Conservation (phyloP, 2,797 vertebrate genomes). For the Tokudaia tokunoshimensis region DNA sequence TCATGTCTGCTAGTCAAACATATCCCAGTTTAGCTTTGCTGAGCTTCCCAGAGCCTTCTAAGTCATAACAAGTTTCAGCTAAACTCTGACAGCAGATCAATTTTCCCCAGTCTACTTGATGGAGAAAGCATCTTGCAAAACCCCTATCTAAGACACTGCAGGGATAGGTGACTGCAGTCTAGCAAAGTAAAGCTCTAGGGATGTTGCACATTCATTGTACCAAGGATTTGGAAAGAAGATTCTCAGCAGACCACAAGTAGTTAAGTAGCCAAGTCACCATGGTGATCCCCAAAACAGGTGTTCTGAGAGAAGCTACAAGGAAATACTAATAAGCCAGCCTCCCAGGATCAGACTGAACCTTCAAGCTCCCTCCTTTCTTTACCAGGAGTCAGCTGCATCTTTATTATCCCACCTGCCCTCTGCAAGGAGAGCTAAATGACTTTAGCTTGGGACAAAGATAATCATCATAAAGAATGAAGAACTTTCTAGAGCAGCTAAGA, state of each 20-base stretch:
- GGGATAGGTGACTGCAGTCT: background rate
- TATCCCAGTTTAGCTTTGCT: background rate
- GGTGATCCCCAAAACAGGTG: conserved; percentile 3
- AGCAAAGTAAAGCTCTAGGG: background rate
- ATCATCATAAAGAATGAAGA: conserved; percentile 17
- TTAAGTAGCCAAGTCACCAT: background rate
- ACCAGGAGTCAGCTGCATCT: background rate
- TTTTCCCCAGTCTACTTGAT: background rate
- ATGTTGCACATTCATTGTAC: background rate
- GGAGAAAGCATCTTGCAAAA: background rate
- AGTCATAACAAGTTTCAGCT: background rate
- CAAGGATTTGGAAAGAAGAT: conserved; percentile 21
- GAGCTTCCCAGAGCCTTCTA: background rate
- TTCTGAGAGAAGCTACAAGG: background rate
- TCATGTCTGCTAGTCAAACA: background rate
- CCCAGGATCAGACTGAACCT: background rate
- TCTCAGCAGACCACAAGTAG: background rate
- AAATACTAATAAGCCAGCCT: background rate
- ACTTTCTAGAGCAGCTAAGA: conserved; percentile 31
- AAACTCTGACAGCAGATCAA: background rate
- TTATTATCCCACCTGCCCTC: background rate
- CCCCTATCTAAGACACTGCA: background rate
- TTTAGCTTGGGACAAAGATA: background rate
- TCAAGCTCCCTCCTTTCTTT: background rate
- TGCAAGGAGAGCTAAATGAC: background rate